Evolutionary conservation across 2,113 vertebrate genomes (phyloP).

Genomic region (Ctenomys sociabilis): DNA sequence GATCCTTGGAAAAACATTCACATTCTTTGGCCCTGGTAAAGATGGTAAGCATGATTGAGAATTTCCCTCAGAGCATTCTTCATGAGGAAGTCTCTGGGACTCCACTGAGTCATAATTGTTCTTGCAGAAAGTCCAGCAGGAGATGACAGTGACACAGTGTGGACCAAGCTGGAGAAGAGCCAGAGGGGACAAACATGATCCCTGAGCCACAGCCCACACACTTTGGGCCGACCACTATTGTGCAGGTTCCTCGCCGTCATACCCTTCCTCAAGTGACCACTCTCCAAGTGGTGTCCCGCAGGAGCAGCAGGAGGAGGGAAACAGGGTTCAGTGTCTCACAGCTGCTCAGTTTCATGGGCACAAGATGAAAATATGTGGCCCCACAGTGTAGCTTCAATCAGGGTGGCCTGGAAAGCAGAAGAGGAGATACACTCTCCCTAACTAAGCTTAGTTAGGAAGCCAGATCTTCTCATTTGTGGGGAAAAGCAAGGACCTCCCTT

Average conservation of each 20-base stretch:
- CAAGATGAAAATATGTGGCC: neutral
- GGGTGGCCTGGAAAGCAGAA: neutral
- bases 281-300: rapidly evolving
- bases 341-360: neutral
- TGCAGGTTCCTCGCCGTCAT: neutral
- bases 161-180: neutral
- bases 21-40: neutral
- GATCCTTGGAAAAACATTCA: neutral
- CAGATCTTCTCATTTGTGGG: neutral
- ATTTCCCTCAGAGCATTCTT: neutral
- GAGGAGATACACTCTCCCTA: neutral
- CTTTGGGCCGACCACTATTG: too few species aligned
- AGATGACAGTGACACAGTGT: neutral
- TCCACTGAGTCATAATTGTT: neutral
- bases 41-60: neutral
- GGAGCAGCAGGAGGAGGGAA: rapidly evolving
- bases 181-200: neutral
- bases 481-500: neutral
- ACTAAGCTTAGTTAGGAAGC: neutral
- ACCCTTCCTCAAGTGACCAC: neutral
- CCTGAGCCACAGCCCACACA: neutral
- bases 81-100: neutral
- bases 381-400: neutral
- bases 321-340: neutral
- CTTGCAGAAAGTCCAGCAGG: too few species aligned